A percentile compares a stretch with the other conserved stretches of the same genome.
These are phyloP conservation scores for Macropus fuliginosus DNA, from an alignment of 2,797 vertebrate species.

Conservation along the genomic window DNA sequence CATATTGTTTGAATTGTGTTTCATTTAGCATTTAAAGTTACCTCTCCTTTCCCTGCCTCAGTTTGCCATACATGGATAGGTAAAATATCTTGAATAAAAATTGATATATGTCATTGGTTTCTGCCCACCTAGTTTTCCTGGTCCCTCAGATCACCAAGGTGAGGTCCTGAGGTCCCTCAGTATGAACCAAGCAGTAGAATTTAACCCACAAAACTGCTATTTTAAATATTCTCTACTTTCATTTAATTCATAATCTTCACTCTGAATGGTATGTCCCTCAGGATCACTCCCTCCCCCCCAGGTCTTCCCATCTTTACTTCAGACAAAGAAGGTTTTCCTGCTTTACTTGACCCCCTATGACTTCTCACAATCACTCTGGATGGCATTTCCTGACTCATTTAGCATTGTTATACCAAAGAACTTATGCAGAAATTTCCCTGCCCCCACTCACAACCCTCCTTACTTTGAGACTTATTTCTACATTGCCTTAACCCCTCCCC, in stretches of 20 bases:
- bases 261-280: not conserved
- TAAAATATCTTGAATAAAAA: not conserved
- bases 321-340: not conserved
- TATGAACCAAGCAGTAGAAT: not conserved
- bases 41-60: not conserved
- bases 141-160: not conserved
- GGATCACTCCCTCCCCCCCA: not conserved
- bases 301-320: not conserved
- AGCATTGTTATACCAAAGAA: conserved; percentile 22
- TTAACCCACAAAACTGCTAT: not conserved
- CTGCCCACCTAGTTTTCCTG: not conserved
- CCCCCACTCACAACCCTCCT: not conserved
- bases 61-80: not conserved
- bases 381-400: conserved; percentile 31
- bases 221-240: not conserved
- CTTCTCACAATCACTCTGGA: conserved; percentile 42
- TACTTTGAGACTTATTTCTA: not conserved
- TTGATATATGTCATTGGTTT: not conserved
- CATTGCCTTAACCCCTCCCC: not conserved
- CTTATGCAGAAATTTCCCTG: conserved; percentile 3
- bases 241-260: conserved; percentile 52
- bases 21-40: not conserved
- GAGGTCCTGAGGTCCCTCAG: not conserved
- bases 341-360: not conserved
- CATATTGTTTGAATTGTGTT: not conserved